These are phyloP conservation scores for Damaliscus lunatus DNA, from an alignment of 2,113 vertebrate species.

Conservation along the genomic window DNA sequence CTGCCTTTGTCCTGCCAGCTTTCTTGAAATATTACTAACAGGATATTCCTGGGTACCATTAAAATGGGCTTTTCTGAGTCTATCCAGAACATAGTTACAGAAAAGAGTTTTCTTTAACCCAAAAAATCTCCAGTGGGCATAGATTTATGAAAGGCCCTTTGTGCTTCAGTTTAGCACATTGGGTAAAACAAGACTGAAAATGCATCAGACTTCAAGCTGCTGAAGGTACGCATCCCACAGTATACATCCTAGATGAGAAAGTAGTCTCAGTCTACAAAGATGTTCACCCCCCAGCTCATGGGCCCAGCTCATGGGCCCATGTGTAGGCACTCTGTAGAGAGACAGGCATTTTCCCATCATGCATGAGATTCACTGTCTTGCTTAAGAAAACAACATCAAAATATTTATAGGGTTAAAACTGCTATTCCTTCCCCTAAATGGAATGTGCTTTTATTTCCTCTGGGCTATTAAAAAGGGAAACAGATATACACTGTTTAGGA, in stretches of 20 bases:
- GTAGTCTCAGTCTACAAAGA: not conserved
- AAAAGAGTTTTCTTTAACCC: slow-evolving; percentile 7
- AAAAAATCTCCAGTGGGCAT: not conserved
- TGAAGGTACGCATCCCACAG: not conserved
- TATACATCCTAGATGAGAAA: not conserved
- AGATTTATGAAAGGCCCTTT: slow-evolving; percentile 22
- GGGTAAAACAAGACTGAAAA: slow-evolving; percentile 31
- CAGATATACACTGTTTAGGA: slow-evolving; percentile 50
- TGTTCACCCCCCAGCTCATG: not conserved
- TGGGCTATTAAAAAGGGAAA: slow-evolving; percentile 53
- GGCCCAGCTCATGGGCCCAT: not conserved
- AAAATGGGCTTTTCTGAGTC: not conserved
- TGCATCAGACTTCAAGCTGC: not conserved
- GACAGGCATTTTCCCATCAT: not conserved
- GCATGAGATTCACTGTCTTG: not conserved
- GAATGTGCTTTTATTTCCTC: slow-evolving; percentile 55
- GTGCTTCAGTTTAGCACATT: not conserved
- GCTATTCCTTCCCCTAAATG: not conserved
- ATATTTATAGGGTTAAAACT: slow-evolving; percentile 32
- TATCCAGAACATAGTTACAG: not conserved
- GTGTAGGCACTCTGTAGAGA: not conserved
- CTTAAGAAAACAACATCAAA: slow-evolving; percentile 26
- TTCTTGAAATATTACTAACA: slow-evolving; percentile 1
- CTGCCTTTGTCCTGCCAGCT: not conserved
- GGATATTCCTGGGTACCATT: not conserved